Percentiles rank a stretch among this genome's conserved stretches.
Evolutionary conservation across 2,888 invertebrate genomes (phyloP).

Genomic region (Caenorhabditis sp.): DNA sequence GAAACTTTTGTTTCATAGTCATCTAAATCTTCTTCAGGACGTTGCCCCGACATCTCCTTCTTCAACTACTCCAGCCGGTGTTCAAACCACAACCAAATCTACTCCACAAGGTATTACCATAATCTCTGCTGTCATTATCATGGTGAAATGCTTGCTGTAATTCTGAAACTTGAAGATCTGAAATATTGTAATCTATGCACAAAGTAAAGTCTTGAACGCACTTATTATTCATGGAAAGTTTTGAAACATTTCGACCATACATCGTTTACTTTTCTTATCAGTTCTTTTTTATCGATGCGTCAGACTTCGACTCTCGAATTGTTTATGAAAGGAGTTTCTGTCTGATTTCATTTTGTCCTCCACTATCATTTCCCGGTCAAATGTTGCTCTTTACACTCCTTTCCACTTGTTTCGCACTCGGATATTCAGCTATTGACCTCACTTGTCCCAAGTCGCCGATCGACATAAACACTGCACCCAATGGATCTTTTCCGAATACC

Average conservation of each 20-base stretch:
- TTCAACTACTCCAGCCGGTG: neutral
- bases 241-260: neutral
- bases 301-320: neutral
- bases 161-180: too few relatives aligned
- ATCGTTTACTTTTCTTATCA: neutral
- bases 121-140: neutral
- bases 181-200: too few relatives aligned
- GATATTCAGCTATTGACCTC: constrained; percentile 14
- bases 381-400: neutral
- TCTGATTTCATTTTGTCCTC: neutral
- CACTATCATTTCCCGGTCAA: neutral
- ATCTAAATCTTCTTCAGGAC: neutral
- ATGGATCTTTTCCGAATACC: constrained; percentile 5
- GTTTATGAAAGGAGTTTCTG: neutral
- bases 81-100: neutral
- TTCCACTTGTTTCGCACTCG: neutral
- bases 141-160: neutral
- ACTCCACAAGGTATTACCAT: neutral
- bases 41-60: neutral
- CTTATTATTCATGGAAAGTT: too few relatives aligned
- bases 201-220: too few relatives aligned
- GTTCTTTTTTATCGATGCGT: neutral
- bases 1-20: neutral
- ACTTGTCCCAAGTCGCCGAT: constrained; percentile 10
- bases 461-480: neutral